These are phyloP conservation scores for Oryctes rhinoceros DNA, from an alignment of 1,140 invertebrate species.

Conservation along the genomic window DNA sequence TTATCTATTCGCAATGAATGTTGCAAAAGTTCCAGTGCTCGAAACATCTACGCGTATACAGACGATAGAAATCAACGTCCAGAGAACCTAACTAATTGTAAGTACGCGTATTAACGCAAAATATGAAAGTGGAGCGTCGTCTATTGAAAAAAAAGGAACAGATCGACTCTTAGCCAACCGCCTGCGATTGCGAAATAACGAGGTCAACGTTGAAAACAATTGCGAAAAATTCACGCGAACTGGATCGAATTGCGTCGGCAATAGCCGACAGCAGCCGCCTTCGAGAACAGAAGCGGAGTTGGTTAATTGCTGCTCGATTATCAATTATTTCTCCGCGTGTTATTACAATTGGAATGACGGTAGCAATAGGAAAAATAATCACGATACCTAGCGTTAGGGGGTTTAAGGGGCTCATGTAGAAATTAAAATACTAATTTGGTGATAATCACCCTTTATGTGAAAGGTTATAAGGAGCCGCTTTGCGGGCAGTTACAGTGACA, in stretches of 20 bases:
- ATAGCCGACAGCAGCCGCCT: not conserved
- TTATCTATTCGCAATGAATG: no score
- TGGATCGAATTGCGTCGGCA: not conserved
- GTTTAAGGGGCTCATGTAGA: no score
- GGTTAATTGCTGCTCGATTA: not conserved
- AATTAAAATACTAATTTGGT: no score
- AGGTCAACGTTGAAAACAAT: conserved; percentile 36
- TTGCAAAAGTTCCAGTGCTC: no score
- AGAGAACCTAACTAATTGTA: not conserved
- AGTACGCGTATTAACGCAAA: not conserved
- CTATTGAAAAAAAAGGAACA: not conserved
- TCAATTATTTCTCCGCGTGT: not conserved
- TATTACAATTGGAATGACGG: no score
- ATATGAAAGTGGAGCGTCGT: not conserved
- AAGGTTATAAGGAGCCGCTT: no score
- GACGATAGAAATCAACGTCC: no score
- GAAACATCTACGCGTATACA: no score
- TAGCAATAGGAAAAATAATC: no score
- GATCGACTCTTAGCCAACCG: not conserved
- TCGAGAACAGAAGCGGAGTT: not conserved
- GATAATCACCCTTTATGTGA: no score
- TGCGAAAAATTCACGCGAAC: conserved; percentile 29
- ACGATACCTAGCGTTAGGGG: no score
- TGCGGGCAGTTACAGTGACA: no score
- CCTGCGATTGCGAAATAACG: conserved; percentile 15